Percentiles rank a stretch among this genome's conserved stretches.
These are phyloP conservation scores for Diaprepes abbreviatus DNA, from an alignment of 2,888 invertebrate genomes.

Conservation along the genomic window DNA sequence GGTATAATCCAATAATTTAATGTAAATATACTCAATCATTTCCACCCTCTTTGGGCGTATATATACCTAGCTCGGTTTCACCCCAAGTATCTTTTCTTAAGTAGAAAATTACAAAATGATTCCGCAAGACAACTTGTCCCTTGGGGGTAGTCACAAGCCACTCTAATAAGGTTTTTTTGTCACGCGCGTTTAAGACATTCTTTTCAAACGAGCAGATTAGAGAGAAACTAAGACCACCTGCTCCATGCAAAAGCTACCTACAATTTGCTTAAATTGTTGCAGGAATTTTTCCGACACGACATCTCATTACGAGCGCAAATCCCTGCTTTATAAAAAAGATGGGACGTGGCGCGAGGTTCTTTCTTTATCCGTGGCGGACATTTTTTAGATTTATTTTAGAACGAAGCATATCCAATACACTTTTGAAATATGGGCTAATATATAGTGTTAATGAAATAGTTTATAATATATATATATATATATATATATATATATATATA, in stretches of 20 bases:
- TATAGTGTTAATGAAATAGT: no score
- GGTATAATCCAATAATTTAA: constrained; percentile 7
- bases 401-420: no score
- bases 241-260: constrained; percentile 46
- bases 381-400: constrained; percentile 18
- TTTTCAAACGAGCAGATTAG: constrained; percentile 49
- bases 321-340: constrained; percentile 38
- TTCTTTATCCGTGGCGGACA: constrained; percentile 13
- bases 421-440: no score
- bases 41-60: constrained; percentile 21
- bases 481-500: no score
- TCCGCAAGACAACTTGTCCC: constrained; percentile 46
- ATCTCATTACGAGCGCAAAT: constrained; percentile 46
- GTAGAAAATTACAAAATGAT: constrained; percentile 50
- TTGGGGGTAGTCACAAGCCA: constrained; percentile 38
- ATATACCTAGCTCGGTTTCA: constrained; percentile 12
- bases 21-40: constrained; percentile 27
- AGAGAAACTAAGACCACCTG: constrained; percentile 41
- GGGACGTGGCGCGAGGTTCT: constrained; percentile 9
- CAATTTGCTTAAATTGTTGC: constrained; percentile 49
- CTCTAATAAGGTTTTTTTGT: constrained; percentile 49
- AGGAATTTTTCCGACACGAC: constrained; percentile 49
- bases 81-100: constrained; percentile 39
- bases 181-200: constrained; percentile 42
- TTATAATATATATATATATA: no score